Evolutionary conservation across 2,113 vertebrate species (phyloP), one percentile per base, ranked within the genome.

Genomic region (Caranx melampygus): DNA sequence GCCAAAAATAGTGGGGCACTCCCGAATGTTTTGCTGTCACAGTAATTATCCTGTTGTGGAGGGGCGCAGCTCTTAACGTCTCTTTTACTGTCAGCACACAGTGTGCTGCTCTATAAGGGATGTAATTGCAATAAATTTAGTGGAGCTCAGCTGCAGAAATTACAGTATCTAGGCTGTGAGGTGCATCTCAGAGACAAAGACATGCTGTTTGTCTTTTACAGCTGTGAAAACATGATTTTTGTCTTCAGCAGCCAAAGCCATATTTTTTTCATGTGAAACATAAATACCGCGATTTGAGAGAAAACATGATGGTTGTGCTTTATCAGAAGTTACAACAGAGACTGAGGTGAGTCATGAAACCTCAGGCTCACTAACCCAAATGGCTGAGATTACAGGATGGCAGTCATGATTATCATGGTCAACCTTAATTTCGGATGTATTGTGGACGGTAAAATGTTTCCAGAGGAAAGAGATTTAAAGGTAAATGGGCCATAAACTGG

Each of bases 41-140:
- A 7, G 51, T 83, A 89, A 90, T 92, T 89, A 93, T 88, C 68
- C 66, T 74, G 75, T 76, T 66, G 71, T 71, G 40, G 33, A 74
- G 33, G 65, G 64, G 42, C 7, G n/a, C 3, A 2, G 35, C 68
- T 81, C 73, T 83, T 83, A 59, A 71, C 69, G 67, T 72, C 79
- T 87, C 77, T 79, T 58, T 73, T 79, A 72, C 67, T 75, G 79
- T 81, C 79, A 82, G 74, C 40, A 63, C 78, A 91, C 75, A 79
- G 84, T 84, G 81, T 66, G 65, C 70, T 55, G 15, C 73, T 61
- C 47, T 49, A 8, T 34, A 68, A 75, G 26, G 62, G 37, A 72
- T 85, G 34, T 85, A 84, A 83, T 84, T 87, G 59, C 63, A 76
- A 76, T 45, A 52, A n/a, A 80, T 66, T 81, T 60, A 60, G 87